Percentiles rank a stretch among this genome's conserved stretches.
phyloP scores from a whole-genome alignment of 2,797 vertebrate genomes.

The Oryzias dopingdopingensis region DNA sequence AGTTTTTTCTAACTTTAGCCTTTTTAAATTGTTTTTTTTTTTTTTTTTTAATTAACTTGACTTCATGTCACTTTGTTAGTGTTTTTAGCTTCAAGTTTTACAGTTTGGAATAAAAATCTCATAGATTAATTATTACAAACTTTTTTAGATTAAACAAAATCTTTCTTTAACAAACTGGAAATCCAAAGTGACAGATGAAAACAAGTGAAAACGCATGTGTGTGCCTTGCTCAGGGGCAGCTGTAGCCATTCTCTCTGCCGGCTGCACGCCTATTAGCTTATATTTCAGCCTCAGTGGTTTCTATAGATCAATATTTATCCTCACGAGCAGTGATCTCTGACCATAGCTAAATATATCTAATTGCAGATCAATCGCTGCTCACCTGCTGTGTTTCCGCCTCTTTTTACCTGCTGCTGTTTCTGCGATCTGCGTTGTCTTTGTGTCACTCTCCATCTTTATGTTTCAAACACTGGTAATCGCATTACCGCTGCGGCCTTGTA shows the following conservation, averaged over 20 bases:
- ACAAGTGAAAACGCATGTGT: too few relatives aligned
- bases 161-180: too few relatives aligned
- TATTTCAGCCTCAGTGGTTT: conserved; percentile 55
- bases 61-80: too few relatives aligned
- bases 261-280: conserved; percentile 26
- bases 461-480: conserved; percentile 50
- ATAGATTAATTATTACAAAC: too few relatives aligned
- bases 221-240: conserved; percentile 23
- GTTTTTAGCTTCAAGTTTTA: too few relatives aligned
- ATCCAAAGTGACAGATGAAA: too few relatives aligned
- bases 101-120: too few relatives aligned
- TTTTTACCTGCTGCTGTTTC: too few relatives aligned
- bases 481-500: conserved; percentile 39
- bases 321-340: conserved; percentile 65
- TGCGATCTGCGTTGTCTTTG: conserved; percentile 25
- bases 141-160: too few relatives aligned
- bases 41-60: too few relatives aligned
- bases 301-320: conserved; percentile 75
- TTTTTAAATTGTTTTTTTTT: too few relatives aligned
- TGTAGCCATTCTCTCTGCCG: conserved; percentile 52
- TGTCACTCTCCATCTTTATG: conserved; percentile 48
- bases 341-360: conserved; percentile 67
- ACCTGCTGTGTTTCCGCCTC: conserved; percentile 21
- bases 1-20: too few relatives aligned
- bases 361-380: conserved; percentile 64